Percentiles rank a stretch among this genome's conserved stretches.
phyloP scores from a whole-genome alignment of 1,140 invertebrate genomes.

The Sycophaga agraensis region DNA sequence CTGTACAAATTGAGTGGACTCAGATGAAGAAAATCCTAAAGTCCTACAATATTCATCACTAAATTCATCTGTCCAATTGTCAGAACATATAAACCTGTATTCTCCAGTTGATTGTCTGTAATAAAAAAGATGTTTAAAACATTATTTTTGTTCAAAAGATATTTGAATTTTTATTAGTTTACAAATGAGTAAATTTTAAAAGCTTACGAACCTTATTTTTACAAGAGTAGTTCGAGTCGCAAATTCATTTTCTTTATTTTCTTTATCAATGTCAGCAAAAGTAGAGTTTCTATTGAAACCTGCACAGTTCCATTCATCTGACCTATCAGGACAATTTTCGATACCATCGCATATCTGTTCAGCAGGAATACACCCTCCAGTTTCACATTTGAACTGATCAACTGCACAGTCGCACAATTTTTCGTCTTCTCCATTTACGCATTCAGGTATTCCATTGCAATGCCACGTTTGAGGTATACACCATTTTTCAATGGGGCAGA shows the following conservation, averaged over 20 bases:
- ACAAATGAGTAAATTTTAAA: constrained; percentile 5
- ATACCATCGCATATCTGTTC: constrained; percentile 63
- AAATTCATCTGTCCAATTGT: constrained; percentile 59
- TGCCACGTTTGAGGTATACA: constrained; percentile 62
- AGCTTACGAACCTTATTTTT: constrained; percentile 43
- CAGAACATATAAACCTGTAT: constrained; percentile 57
- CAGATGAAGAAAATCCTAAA: constrained; percentile 58
- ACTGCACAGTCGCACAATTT: constrained; percentile 60
- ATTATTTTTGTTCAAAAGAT: constrained; percentile 13
- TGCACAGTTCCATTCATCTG: constrained; percentile 67
- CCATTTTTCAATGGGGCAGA: constrained; percentile 60
- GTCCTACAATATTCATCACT: constrained; percentile 60
- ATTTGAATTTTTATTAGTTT: not conserved
- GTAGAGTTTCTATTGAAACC: constrained; percentile 16
- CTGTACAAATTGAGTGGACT: constrained; percentile 44
- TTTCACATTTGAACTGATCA: constrained; percentile 63
- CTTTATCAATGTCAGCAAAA: constrained; percentile 27
- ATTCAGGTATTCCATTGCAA: constrained; percentile 68
- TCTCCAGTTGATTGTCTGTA: constrained; percentile 49
- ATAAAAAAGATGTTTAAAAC: constrained; percentile 27
- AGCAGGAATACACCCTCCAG: constrained; percentile 62
- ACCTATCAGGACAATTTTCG: constrained; percentile 64
- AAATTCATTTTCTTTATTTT: constrained; percentile 31
- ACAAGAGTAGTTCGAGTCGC: constrained; percentile 34
- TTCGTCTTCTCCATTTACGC: constrained; percentile 68